Conservation (phyloP, 2,113 vertebrate genomes). For the Syrmaticus mikado region DNA sequence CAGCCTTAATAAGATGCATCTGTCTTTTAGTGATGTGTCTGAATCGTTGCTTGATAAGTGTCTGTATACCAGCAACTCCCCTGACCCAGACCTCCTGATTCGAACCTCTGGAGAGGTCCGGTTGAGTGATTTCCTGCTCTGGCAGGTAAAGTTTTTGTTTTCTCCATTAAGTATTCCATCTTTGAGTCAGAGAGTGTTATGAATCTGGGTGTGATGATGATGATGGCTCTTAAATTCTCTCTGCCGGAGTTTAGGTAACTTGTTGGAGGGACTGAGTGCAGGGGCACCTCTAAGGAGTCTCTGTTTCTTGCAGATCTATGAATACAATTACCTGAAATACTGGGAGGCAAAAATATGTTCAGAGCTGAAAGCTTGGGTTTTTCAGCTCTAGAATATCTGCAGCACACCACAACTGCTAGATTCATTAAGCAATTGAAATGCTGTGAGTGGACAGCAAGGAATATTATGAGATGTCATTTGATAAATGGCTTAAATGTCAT, state of each 20-base stretch:
- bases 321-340: not conserved
- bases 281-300: not conserved
- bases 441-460: constrained; percentile 30
- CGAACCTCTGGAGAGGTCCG: constrained; percentile 97
- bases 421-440: constrained; percentile 8
- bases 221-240: not conserved
- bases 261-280: not conserved
- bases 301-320: not conserved
- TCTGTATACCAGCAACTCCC: constrained; percentile 93
- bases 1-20: not conserved
- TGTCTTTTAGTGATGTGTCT: constrained; percentile 88
- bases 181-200: not conserved
- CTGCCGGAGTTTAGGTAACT: not conserved
- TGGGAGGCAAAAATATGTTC: not conserved
- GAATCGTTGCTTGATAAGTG: constrained; percentile 91
- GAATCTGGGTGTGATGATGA: not conserved
- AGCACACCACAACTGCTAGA: not conserved
- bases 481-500: constrained; percentile 36
- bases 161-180: not conserved
- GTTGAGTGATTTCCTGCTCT: constrained; percentile 96
- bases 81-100: constrained; percentile 94
- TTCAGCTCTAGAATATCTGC: not conserved
- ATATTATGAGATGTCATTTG: constrained; percentile 1
- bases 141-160: constrained; percentile 87
- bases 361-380: not conserved